Conservation (phyloP, 2,888 invertebrate genomes). For the Colostygia pectinataria region DNA sequence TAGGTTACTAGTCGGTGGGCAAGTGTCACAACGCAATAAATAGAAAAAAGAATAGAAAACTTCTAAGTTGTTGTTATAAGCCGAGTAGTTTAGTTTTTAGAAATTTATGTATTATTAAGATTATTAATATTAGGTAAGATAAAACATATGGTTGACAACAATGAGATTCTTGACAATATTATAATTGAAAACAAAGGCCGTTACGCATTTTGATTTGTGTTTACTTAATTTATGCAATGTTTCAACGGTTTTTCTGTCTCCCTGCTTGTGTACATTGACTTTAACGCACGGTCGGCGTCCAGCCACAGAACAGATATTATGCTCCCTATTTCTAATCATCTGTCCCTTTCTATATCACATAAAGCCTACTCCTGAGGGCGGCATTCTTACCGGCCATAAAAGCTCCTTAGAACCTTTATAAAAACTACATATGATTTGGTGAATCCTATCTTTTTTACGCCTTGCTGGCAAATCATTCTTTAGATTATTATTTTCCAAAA, state of each 20-base stretch:
- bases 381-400: slow-evolving; percentile 47
- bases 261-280: slow-evolving; percentile 23
- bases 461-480: slow-evolving; percentile 1
- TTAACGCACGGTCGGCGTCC: slow-evolving; percentile 33
- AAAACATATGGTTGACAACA: neutral
- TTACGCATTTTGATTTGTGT: slow-evolving; percentile 8
- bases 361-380: slow-evolving; percentile 38
- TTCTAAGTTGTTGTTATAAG: too few relatives aligned
- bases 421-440: slow-evolving; percentile 46
- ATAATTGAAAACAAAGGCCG: slow-evolving; percentile 9
- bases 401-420: slow-evolving; percentile 46
- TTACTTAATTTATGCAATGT: slow-evolving; percentile 28
- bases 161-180: slow-evolving; percentile 10
- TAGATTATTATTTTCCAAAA: neutral
- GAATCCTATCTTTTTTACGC: slow-evolving; percentile 32
- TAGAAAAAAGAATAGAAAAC: slow-evolving; percentile 1
- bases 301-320: too few relatives aligned
- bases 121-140: too few relatives aligned
- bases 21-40: slow-evolving; percentile 11
- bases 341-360: slow-evolving; percentile 40
- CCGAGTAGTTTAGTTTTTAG: too few relatives aligned
- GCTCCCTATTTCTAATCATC: slow-evolving; percentile 40
- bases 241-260: slow-evolving; percentile 33
- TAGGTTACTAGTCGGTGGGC: slow-evolving; percentile 9
- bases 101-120: too few relatives aligned